These are phyloP conservation scores for Aleiodes testaceus DNA, from an alignment of 2,888 invertebrate species.

Conservation along the genomic window DNA sequence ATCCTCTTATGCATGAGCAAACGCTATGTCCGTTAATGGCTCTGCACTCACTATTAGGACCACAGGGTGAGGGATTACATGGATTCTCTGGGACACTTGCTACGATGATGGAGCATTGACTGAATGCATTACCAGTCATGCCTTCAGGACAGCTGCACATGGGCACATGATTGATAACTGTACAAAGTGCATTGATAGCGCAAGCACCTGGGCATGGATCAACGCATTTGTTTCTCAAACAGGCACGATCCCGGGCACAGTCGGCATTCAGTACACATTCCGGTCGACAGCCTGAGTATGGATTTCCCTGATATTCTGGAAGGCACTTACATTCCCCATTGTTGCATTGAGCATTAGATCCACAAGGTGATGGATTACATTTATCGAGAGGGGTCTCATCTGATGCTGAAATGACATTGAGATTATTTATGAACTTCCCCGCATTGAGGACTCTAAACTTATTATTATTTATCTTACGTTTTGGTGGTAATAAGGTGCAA, in stretches of 20 bases:
- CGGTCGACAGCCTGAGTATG: conserved; percentile 82
- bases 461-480: conserved; percentile 78
- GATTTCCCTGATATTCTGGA: conserved; percentile 84
- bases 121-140: conserved; percentile 74
- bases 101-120: conserved; percentile 67
- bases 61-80: conserved; percentile 78
- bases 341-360: conserved; percentile 82
- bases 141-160: conserved; percentile 81
- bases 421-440: too few relatives aligned
- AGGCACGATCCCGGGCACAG: conserved; percentile 81
- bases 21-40: conserved; percentile 82
- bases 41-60: conserved; percentile 82
- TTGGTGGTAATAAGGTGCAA: conserved; percentile 80
- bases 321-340: conserved; percentile 83
- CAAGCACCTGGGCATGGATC: conserved; percentile 88
- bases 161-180: conserved; percentile 84
- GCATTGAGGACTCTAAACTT: not conserved
- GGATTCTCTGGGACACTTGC: conserved; percentile 78
- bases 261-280: conserved; percentile 86
- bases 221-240: conserved; percentile 82
- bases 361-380: conserved; percentile 84
- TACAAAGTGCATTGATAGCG: conserved; percentile 83
- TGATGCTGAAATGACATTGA: conserved; percentile 63
- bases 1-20: conserved; percentile 84
- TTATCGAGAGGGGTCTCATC: conserved; percentile 74